A percentile compares a stretch with the other conserved stretches of the same genome.
These are phyloP conservation scores for Tipula confusa DNA, from an alignment of 2,888 invertebrate species.

Conservation along the genomic window DNA sequence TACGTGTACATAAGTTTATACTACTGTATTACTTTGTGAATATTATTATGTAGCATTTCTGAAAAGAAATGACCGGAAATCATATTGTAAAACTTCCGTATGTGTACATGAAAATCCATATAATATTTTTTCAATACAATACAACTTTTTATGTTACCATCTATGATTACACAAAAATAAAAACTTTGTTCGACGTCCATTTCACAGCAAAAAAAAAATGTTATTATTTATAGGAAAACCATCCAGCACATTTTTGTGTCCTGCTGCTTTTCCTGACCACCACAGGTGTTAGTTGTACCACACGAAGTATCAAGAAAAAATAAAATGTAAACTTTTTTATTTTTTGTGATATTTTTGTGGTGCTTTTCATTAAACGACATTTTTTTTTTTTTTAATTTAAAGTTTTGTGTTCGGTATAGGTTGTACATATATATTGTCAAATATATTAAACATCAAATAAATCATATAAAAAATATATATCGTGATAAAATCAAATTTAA, in stretches of 20 bases:
- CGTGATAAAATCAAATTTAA: slow-evolving; percentile 20
- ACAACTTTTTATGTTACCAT: background rate
- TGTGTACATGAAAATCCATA: background rate
- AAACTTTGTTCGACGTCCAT: no score
- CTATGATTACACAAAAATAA: background rate
- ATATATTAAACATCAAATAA: background rate
- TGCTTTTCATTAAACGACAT: background rate
- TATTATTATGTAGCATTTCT: background rate
- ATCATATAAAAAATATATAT: background rate
- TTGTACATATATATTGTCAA: background rate
- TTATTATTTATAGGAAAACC: background rate
- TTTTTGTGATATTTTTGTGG: background rate
- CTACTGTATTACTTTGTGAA: background rate
- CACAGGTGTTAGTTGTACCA: background rate
- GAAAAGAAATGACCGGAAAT: background rate
- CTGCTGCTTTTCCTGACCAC: background rate
- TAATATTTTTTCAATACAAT: background rate
- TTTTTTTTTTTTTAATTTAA: background rate
- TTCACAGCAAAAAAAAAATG: background rate
- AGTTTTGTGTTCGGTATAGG: background rate
- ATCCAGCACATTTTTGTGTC: background rate
- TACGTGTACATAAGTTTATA: background rate
- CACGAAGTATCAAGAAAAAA: background rate
- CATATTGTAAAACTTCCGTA: slow-evolving; percentile 20
- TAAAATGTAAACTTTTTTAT: no score